These are phyloP conservation scores for Hycleus cichorii DNA, from an alignment of 1,140 invertebrate species.

Conservation along the genomic window DNA sequence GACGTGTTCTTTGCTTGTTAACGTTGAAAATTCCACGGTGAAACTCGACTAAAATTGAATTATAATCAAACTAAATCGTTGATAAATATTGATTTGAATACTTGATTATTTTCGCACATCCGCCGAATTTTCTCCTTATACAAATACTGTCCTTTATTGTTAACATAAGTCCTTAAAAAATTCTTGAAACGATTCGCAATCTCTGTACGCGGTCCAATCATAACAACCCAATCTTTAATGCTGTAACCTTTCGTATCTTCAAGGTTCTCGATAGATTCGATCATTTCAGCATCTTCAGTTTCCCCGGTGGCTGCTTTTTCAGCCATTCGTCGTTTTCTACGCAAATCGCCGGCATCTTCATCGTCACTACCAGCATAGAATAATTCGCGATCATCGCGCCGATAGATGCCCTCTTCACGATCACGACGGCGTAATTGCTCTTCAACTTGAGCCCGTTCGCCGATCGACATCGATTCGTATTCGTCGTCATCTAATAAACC, in stretches of 20 bases:
- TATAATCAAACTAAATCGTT: background rate
- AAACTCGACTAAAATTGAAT: slow-evolving; percentile 63
- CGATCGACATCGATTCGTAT: slow-evolving; percentile 78
- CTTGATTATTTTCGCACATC: slow-evolving; percentile 87
- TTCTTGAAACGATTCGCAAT: slow-evolving; percentile 96
- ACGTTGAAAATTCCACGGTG: slow-evolving; percentile 85
- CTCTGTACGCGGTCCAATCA: slow-evolving; percentile 92
- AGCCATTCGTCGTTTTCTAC: slow-evolving; percentile 67
- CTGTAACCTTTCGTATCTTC: slow-evolving; percentile 92
- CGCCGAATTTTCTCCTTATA: slow-evolving; percentile 89
- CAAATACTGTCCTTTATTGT: slow-evolving; percentile 78
- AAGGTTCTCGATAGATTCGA: slow-evolving; percentile 96
- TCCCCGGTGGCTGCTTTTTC: slow-evolving; percentile 81
- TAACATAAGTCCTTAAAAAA: slow-evolving; percentile 85
- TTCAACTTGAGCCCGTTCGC: slow-evolving; percentile 82
- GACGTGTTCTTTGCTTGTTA: slow-evolving; percentile 86
- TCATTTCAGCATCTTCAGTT: slow-evolving; percentile 72
- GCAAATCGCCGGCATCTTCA: slow-evolving; percentile 46
- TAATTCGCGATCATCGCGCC: slow-evolving; percentile 71
- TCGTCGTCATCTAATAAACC: slow-evolving; percentile 85
- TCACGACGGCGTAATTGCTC: slow-evolving; percentile 79
- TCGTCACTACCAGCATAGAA: slow-evolving; percentile 65
- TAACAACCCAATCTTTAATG: slow-evolving; percentile 91
- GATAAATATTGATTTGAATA: slow-evolving; percentile 21
- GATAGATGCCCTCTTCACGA: slow-evolving; percentile 68